Conservation (phyloP, 2,888 invertebrate species). For the Julus scandinavius region DNA sequence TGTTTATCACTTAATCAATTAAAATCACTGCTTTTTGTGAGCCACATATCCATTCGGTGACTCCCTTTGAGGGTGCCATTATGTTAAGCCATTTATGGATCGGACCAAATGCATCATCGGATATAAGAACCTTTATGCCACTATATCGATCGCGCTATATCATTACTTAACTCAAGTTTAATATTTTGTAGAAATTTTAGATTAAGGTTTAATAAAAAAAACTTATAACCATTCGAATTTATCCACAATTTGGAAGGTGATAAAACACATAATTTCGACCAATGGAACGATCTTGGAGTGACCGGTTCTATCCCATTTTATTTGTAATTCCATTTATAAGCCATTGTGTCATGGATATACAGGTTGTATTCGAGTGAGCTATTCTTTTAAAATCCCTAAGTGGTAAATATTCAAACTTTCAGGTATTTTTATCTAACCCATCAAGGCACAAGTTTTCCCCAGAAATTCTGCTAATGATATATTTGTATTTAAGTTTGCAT, state of each 20-base stretch:
- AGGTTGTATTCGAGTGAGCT: too few species aligned
- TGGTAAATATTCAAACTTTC: too few species aligned
- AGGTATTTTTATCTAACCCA: too few species aligned
- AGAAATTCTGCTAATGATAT: too few species aligned
- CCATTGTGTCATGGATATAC: too few species aligned
- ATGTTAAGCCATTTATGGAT: background rate
- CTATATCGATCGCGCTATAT: background rate
- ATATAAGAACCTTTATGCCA: background rate
- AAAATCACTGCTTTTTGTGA: constrained; percentile 4
- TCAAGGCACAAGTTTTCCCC: too few species aligned
- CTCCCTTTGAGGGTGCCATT: constrained; percentile 3
- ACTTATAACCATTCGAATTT: background rate
- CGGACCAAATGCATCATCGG: background rate
- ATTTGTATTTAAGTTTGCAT: background rate
- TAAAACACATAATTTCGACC: too few species aligned
- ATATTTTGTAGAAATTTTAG: background rate
- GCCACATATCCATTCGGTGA: background rate
- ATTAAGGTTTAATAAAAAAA: background rate
- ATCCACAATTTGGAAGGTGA: too few species aligned
- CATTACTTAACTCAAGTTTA: background rate
- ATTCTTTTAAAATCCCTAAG: too few species aligned
- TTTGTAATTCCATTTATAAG: too few species aligned
- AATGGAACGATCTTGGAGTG: too few species aligned
- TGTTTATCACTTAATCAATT: background rate
- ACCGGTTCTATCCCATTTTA: too few species aligned